A percentile compares a stretch with the other conserved stretches of the same genome.
phyloP scores from a whole-genome alignment of 2,888 invertebrate genomes.

The Scaptomyza polygonia region DNA sequence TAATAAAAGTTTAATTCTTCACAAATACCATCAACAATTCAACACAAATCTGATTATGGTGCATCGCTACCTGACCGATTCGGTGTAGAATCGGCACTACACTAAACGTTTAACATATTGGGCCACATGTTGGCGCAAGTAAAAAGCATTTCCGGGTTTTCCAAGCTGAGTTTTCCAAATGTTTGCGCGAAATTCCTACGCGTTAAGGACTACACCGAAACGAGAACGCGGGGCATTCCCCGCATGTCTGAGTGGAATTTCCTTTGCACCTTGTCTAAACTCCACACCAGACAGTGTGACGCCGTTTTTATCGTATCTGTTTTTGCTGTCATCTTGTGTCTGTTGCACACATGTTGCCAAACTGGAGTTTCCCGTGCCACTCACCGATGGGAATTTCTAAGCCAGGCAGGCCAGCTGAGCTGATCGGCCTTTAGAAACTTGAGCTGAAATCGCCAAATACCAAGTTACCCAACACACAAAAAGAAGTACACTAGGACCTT shows the following conservation, averaged over 20 bases:
- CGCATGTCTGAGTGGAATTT: constrained; percentile 67
- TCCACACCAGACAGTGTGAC: constrained; percentile 56
- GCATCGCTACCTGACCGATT: constrained; percentile 50
- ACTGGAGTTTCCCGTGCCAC: constrained; percentile 65
- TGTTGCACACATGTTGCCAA: constrained; percentile 76
- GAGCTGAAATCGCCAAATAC: constrained; percentile 30
- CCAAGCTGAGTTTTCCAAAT: constrained; percentile 67
- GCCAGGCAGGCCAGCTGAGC: constrained; percentile 34
- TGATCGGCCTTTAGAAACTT: constrained; percentile 23
- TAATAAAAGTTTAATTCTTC: constrained; percentile 75
- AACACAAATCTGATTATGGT: constrained; percentile 53
- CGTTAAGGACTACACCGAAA: constrained; percentile 38
- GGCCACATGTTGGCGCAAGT: constrained; percentile 76
- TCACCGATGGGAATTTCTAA: constrained; percentile 73
- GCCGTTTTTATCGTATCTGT: constrained; percentile 35
- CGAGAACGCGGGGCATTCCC: constrained; percentile 59
- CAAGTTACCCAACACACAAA: neutral
- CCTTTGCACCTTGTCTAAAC: constrained; percentile 49
- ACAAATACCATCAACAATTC: constrained; percentile 81
- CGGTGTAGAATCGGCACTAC: neutral
- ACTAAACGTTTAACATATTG: constrained; percentile 8
- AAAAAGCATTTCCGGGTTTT: constrained; percentile 74
- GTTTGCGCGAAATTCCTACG: constrained; percentile 76
- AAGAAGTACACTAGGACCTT: constrained; percentile 22
- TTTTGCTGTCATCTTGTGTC: constrained; percentile 33